Evolutionary conservation across 2,113 vertebrate genomes (phyloP).

Genomic region (Eurystomus gularis): DNA sequence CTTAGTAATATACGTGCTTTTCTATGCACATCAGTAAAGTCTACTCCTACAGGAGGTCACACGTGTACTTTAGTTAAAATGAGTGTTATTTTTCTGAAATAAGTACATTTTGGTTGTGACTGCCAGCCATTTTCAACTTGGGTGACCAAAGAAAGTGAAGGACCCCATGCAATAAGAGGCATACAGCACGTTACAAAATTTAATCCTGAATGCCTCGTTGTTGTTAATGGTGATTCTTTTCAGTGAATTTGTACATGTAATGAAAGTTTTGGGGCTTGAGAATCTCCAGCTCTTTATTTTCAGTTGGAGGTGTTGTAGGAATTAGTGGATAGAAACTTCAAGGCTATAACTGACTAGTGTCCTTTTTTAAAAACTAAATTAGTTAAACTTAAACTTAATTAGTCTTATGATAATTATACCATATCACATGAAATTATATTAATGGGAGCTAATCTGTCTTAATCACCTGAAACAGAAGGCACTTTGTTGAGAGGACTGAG

Average conservation of each 20-base stretch:
- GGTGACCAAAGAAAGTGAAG: neutral
- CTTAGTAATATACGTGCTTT: neutral
- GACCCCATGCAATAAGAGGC: neutral
- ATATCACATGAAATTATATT: neutral
- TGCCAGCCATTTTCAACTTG: neutral
- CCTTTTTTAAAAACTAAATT: neutral
- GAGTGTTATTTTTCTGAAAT: neutral
- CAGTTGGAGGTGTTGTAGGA: neutral
- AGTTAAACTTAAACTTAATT: neutral
- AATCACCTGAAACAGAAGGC: neutral
- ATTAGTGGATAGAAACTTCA: neutral
- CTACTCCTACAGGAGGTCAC: neutral
- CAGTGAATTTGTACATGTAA: neutral
- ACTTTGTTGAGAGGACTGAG: neutral
- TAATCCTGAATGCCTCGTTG: neutral
- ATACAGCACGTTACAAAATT: neutral
- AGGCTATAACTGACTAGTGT: neutral
- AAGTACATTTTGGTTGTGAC: neutral
- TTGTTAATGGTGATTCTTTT: neutral
- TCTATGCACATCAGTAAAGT: neutral
- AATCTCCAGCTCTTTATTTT: neutral
- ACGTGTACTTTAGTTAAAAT: neutral
- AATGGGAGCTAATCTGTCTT: neutral
- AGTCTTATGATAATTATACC: neutral
- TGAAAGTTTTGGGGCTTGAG: neutral